A percentile compares a stretch with the other conserved stretches of the same genome.
These are phyloP conservation scores for Pygoscelis antarcticus DNA, from an alignment of 2,113 vertebrate species.

Conservation along the genomic window DNA sequence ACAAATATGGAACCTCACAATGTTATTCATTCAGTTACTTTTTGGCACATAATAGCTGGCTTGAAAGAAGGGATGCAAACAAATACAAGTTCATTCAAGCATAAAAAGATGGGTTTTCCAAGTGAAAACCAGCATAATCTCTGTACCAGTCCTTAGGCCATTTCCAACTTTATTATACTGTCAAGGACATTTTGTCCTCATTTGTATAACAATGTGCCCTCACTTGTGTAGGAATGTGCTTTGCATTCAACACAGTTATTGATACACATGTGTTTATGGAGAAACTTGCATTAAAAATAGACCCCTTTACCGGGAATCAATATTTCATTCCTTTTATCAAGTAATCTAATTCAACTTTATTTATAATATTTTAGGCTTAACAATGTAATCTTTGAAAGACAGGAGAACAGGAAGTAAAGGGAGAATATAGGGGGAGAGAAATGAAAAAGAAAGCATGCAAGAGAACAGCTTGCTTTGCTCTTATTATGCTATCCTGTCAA, in stretches of 20 bases:
- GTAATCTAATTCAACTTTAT: not conserved
- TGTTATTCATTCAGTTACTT: not conserved
- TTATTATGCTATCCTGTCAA: conserved; percentile 37
- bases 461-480: not conserved
- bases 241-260: not conserved
- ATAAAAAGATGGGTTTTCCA: not conserved
- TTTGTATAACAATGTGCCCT: not conserved
- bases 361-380: not conserved
- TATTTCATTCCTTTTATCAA: not conserved
- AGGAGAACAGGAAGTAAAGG: not conserved
- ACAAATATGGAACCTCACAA: not conserved
- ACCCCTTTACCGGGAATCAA: not conserved
- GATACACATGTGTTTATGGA: not conserved
- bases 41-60: not conserved
- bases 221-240: not conserved
- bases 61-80: not conserved
- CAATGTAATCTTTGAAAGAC: not conserved
- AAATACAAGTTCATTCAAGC: not conserved
- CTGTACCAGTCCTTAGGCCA: not conserved
- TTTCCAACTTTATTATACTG: not conserved
- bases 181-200: not conserved
- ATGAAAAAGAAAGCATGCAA: not conserved
- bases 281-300: not conserved
- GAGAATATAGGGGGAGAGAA: not conserved
- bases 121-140: not conserved